Conservation (phyloP, 2,113 vertebrate species). For the Centropristis striata region DNA sequence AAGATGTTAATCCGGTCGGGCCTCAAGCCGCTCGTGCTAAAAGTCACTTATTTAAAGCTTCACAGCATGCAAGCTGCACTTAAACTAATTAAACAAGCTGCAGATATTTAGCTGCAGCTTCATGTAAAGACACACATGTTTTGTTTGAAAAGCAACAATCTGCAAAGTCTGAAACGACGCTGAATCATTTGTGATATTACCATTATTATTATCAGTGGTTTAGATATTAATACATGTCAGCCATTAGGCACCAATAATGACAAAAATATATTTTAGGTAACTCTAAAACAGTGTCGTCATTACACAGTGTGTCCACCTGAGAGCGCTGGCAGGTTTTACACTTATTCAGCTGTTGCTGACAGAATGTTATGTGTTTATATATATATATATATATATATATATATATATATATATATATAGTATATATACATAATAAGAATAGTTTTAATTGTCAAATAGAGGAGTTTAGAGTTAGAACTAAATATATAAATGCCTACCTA, state of each 20-base stretch:
- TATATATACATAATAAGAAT: too few species aligned
- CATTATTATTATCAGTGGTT: not conserved
- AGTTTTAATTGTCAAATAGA: too few species aligned
- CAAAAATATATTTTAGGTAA: not conserved
- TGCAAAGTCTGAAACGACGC: too few species aligned
- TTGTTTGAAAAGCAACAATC: too few species aligned
- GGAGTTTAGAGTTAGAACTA: too few species aligned
- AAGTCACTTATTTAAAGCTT: constrained; percentile 20
- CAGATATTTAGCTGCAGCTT: constrained; percentile 21
- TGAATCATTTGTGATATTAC: too few species aligned
- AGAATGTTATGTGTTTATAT: too few species aligned
- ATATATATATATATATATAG: too few species aligned
- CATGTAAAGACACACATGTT: not conserved
- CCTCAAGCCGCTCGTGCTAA: constrained; percentile 33
- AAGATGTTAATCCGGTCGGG: constrained; percentile 63
- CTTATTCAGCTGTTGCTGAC: not conserved
- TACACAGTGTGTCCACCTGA: not conserved
- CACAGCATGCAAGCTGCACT: constrained; percentile 5
- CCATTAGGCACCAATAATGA: not conserved
- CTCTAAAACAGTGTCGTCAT: not conserved
- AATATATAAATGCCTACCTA: too few species aligned
- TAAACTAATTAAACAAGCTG: not conserved
- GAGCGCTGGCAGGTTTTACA: not conserved
- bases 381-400: too few species aligned
- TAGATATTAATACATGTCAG: not conserved